Conservation (phyloP, 2,888 invertebrate species). For the Andrena minutula region DNA sequence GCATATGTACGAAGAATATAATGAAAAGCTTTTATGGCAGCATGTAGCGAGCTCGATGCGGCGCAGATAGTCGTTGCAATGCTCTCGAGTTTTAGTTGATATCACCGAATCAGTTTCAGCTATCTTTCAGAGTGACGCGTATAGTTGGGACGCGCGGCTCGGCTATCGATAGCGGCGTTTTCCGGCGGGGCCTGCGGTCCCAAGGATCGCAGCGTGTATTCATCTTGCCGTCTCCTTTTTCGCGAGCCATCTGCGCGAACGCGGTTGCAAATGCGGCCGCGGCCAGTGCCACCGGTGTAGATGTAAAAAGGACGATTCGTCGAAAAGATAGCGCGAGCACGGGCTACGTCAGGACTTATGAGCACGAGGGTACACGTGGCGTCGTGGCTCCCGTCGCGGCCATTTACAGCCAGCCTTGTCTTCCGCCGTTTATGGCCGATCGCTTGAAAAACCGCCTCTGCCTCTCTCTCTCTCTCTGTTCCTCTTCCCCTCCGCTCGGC, state of each 20-base stretch:
- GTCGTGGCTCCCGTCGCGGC: slow-evolving; percentile 70
- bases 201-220: slow-evolving; percentile 38
- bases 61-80: no score
- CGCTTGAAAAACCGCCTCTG: slow-evolving; percentile 71
- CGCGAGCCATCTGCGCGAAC: slow-evolving; percentile 60
- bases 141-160: neutral
- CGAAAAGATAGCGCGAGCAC: slow-evolving; percentile 70
- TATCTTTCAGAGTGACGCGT: neutral
- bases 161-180: slow-evolving; percentile 13
- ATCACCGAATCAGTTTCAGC: no score
- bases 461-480: slow-evolving; percentile 47
- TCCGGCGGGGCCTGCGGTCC: slow-evolving; percentile 16
- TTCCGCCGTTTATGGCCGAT: slow-evolving; percentile 74
- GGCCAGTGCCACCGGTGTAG: slow-evolving; percentile 39
- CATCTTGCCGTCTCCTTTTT: slow-evolving; percentile 39
- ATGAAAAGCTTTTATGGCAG: no score
- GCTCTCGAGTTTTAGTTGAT: no score
- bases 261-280: slow-evolving; percentile 43
- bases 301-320: slow-evolving; percentile 72
- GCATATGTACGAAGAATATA: no score
- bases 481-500: neutral
- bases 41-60: no score
- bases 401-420: slow-evolving; percentile 83
- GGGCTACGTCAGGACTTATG: slow-evolving; percentile 70
- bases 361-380: slow-evolving; percentile 72